Percentiles rank a stretch among this genome's conserved stretches.
Conservation (phyloP, 2,113 vertebrate species). For the Dasypus novemcinctus region DNA sequence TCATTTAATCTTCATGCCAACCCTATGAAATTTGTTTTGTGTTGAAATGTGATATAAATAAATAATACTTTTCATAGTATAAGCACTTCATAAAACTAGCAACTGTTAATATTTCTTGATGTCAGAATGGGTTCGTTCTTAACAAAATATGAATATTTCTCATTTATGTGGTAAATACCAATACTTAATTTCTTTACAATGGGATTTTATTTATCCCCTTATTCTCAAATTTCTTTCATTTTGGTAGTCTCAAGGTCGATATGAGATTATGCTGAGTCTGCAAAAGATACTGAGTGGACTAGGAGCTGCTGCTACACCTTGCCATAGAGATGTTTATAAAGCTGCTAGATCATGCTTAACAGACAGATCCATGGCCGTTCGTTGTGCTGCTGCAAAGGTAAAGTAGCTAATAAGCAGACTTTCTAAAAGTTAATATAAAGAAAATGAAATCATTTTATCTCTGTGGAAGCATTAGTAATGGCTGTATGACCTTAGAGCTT, state of each 20-base stretch:
- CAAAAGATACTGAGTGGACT: conserved; percentile 91
- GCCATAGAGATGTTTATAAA: conserved; percentile 96
- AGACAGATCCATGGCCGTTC: conserved; percentile 96
- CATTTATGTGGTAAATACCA: not conserved
- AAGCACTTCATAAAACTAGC: not conserved
- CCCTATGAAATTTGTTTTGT: not conserved
- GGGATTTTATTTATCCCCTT: not conserved
- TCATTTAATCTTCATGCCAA: not conserved
- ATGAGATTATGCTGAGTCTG: conserved; percentile 93
- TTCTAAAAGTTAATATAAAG: conserved; percentile 39
- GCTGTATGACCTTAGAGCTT: not conserved
- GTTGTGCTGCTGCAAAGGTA: conserved; percentile 95
- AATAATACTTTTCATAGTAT: not conserved
- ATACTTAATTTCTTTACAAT: not conserved
- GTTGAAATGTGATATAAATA: not conserved
- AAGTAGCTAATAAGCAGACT: conserved; percentile 19
- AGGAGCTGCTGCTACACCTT: conserved; percentile 86
- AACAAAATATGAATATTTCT: conserved; percentile 30
- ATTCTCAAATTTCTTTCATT: conserved; percentile 57
- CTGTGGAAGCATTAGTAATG: not conserved
- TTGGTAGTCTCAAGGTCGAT: conserved; percentile 94
- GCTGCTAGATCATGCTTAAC: conserved; percentile 90
- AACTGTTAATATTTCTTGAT: conserved; percentile 12
- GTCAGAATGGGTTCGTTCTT: not conserved
- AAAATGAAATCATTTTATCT: conserved; percentile 19